phyloP scores from a whole-genome alignment of 1,140 invertebrate species.

The Heliothis subflexa region DNA sequence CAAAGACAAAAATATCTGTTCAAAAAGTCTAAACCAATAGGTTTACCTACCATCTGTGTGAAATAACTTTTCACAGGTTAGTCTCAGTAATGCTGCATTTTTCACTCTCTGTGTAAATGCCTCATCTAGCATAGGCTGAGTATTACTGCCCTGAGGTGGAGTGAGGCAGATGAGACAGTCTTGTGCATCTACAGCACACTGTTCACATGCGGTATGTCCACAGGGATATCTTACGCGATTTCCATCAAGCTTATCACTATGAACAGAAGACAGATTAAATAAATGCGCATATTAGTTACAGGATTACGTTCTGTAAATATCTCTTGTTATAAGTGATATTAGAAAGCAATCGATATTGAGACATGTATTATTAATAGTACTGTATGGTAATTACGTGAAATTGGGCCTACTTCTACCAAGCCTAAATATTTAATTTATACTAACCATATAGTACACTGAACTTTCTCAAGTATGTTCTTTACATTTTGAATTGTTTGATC shows the following conservation, averaged over 20 bases:
- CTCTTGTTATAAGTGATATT: no score
- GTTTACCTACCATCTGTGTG: constrained; percentile 66
- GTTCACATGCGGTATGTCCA: constrained; percentile 69
- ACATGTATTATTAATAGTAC: no score
- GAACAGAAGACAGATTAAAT: constrained; percentile 41
- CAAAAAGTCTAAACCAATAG: not conserved
- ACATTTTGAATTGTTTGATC: constrained; percentile 61
- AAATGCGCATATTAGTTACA: no score
- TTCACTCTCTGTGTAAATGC: constrained; percentile 57
- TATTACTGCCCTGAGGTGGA: not conserved
- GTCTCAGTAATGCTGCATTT: constrained; percentile 63
- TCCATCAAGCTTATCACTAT: constrained; percentile 67
- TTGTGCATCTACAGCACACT: constrained; percentile 59
- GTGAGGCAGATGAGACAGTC: constrained; percentile 66
- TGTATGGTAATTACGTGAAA: no score
- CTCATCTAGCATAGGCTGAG: constrained; percentile 52
- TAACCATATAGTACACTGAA: constrained; percentile 71
- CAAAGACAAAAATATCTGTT: no score
- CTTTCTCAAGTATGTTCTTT: constrained; percentile 64
- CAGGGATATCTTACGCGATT: constrained; percentile 66
- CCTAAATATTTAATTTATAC: constrained; percentile 12
- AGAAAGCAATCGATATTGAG: no score
- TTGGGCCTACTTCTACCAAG: no score
- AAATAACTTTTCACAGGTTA: constrained; percentile 69
- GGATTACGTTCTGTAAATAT: no score